Conservation (phyloP, 2,797 vertebrate genomes). For the Centroberyx gerrardi region DNA sequence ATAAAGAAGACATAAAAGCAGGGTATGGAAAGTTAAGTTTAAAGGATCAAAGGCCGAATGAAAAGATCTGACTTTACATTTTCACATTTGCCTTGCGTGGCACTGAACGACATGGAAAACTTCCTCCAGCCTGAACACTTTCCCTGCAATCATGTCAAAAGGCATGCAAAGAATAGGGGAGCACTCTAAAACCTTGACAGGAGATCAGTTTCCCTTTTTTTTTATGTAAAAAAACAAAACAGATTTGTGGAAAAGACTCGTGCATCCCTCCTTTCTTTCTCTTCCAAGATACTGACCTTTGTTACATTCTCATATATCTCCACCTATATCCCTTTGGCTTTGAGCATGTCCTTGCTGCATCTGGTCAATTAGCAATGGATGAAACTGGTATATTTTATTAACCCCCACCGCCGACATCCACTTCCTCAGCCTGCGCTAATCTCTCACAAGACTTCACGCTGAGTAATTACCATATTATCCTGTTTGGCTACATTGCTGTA, state of each 20-base stretch:
- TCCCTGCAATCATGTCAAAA: too few species aligned
- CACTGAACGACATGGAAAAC: too few species aligned
- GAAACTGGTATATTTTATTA: conserved; percentile 53
- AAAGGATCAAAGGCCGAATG: neutral
- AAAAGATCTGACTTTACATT: too few species aligned
- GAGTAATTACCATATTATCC: conserved; percentile 80
- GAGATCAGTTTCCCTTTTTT: too few species aligned
- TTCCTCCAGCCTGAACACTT: too few species aligned
- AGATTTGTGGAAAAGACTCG: too few species aligned
- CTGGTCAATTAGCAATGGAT: conserved; percentile 68
- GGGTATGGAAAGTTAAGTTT: neutral
- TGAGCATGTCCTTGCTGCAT: conserved; percentile 58
- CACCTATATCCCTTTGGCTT: conserved; percentile 34
- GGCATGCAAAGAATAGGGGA: neutral
- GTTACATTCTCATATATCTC: conserved; percentile 47
- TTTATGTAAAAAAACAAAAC: too few species aligned
- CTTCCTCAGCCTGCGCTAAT: conserved; percentile 51
- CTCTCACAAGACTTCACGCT: conserved; percentile 63
- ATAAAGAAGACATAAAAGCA: neutral
- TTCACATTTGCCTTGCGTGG: too few species aligned
- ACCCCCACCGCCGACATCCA: conserved; percentile 26
- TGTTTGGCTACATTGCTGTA: conserved; percentile 58
- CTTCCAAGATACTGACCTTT: conserved; percentile 54
- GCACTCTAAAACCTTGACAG: neutral
- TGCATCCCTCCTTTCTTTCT: conserved; percentile 18